Conservation (phyloP, 2,797 vertebrate genomes). For the Sciurus vulgaris region DNA sequence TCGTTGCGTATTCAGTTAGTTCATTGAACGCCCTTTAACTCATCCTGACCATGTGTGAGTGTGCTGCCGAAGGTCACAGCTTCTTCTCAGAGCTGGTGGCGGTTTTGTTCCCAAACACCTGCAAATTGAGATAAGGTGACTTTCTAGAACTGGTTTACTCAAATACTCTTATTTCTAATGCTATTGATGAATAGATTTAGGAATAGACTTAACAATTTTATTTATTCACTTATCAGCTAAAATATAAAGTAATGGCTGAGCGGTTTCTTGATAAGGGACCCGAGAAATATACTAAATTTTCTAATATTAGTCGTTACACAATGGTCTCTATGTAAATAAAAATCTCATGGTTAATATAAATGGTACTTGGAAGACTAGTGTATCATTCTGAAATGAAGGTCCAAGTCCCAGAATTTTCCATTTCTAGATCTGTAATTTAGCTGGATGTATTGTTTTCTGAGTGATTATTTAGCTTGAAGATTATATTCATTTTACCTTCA, state of each 20-base stretch:
- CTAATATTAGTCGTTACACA: not conserved
- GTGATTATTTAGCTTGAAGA: slow-evolving; percentile 24
- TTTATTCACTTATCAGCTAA: slow-evolving; percentile 37
- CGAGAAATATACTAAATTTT: slow-evolving; percentile 40
- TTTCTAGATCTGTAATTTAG: slow-evolving; percentile 55
- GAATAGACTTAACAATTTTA: not conserved
- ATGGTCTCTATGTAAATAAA: slow-evolving; percentile 35
- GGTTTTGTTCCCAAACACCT: not conserved
- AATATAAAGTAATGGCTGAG: not conserved
- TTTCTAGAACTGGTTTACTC: not conserved
- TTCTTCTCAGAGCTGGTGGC: not conserved
- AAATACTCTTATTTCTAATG: slow-evolving; percentile 42
- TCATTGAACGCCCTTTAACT: not conserved
- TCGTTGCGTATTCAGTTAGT: not conserved
- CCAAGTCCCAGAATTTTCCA: slow-evolving; percentile 19
- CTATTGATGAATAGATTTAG: slow-evolving; percentile 11
- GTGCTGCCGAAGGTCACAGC: not conserved
- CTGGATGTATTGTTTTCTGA: not conserved
- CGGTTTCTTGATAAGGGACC: slow-evolving; percentile 54
- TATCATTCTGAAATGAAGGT: slow-evolving; percentile 36
- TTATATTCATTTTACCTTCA: slow-evolving; percentile 28
- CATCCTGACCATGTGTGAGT: not conserved
- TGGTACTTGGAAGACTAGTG: not conserved
- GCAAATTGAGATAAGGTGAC: not conserved
- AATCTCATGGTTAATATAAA: not conserved